A percentile compares a stretch with the other conserved stretches of the same genome.
phyloP scores from a whole-genome alignment of 2,888 invertebrate genomes.

The Iselma pallidipennis region DNA sequence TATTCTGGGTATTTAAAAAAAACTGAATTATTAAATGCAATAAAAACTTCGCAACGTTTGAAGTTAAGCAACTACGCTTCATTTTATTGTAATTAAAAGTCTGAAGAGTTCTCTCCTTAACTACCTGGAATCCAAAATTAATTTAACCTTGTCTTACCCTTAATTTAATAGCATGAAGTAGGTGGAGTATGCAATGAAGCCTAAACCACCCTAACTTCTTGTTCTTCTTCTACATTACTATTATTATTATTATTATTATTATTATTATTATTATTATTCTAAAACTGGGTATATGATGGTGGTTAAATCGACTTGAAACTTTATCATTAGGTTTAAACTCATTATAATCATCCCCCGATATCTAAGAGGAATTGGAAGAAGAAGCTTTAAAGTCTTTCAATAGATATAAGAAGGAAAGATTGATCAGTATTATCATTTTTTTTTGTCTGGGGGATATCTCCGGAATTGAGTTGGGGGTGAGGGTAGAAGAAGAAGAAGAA shows the following conservation, averaged over 20 bases:
- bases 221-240: not conserved
- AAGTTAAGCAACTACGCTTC: constrained; percentile 34
- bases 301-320: constrained; percentile 43
- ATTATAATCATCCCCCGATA: constrained; percentile 33
- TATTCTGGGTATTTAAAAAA: constrained; percentile 23
- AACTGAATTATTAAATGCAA: constrained; percentile 39
- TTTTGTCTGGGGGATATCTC: not conserved
- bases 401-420: constrained; percentile 11
- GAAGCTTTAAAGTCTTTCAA: constrained; percentile 9
- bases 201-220: not conserved
- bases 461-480: not conserved
- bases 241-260: not conserved
- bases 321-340: constrained; percentile 40
- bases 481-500: not conserved
- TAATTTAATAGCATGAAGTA: constrained; percentile 42
- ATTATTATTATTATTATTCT: not conserved
- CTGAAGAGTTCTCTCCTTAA: constrained; percentile 42
- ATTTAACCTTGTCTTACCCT: constrained; percentile 46
- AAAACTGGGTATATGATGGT: not conserved
- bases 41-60: constrained; percentile 29
- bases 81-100: constrained; percentile 49
- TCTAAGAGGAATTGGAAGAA: constrained; percentile 12
- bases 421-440: not conserved
- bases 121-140: constrained; percentile 49
- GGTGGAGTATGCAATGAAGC: constrained; percentile 38